Evolutionary conservation across 2,113 vertebrate species (phyloP).

Genomic region (Pteropus alecto): DNA sequence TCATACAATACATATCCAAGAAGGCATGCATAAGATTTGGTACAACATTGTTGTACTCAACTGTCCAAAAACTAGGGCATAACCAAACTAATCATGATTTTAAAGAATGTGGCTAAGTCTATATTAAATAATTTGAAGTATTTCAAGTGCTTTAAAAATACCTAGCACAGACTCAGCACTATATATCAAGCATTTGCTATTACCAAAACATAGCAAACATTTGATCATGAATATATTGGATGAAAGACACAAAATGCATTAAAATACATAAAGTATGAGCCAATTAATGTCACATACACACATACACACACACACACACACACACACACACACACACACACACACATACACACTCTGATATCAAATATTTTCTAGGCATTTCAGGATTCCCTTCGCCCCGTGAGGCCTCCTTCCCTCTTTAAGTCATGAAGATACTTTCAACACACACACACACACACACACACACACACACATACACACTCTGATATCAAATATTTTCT

Average conservation of each 20-base stretch:
- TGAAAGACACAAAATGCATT: background rate
- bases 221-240: background rate
- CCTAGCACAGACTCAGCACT: background rate
- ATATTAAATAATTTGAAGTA: background rate
- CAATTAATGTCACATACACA: background rate
- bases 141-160: background rate
- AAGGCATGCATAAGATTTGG: background rate
- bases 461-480: no score
- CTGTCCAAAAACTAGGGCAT: background rate
- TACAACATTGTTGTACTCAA: background rate
- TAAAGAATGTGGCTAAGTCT: background rate
- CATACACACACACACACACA: background rate
- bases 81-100: background rate
- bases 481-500: background rate
- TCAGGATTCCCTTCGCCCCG: background rate
- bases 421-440: background rate
- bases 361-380: background rate
- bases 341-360: background rate
- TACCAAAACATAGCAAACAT: background rate
- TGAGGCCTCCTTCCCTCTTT: background rate
- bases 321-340: background rate
- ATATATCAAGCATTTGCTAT: background rate
- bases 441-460: background rate
- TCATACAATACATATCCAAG: background rate
- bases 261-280: background rate